Evolutionary conservation across 2,797 vertebrate genomes (phyloP), one percentile per base, ranked within the genome.

Genomic region (Danio choprae): DNA sequence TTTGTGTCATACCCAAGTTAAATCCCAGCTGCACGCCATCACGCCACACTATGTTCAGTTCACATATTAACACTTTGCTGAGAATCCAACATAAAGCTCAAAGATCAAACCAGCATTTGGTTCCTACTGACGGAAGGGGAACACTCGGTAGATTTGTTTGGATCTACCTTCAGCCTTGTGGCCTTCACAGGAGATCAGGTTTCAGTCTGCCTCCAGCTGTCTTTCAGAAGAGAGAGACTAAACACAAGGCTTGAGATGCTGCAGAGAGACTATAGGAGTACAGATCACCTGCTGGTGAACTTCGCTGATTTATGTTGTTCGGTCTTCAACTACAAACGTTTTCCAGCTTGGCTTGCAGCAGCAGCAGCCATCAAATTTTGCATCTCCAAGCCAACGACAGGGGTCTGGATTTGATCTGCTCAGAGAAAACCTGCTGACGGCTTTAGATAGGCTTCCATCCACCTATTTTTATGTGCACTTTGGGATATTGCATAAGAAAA

Each of bases 371-470:
- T 56, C 46, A 70, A 40, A 63, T 50, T 46, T 36, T 74, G 9
- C 46, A 59, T 80, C 63, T 56, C 75, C 68, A 73, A 16, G 56
- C 41, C 56, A 72, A 81, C 68, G 41, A 74, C 51, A 50, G 6
- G 7, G 59, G 53, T 75, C 74, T 83, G 77, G 46, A 79, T 87
- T 74, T 83, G 78, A 79, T 85, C 75, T 84, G 79, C 53, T 73
- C 62, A 41, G 12, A 70, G 70, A 55, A 74, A 36, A 63, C 43
- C 63, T 29, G 63, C 38, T 12, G 29, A 48, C 70, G 2, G 16
- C 29, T 29, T 29, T 29, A 29, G 29, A 29, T 29, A 29, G 29
- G 29, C 29, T 29, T 29, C 1, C 29, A 29, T 29, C 29, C 29
- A 29, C 29, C 29, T 29, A 29, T 29, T 29, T 29, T 29, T 29